Evolutionary conservation across 2,113 vertebrate species (phyloP).

Genomic region (Narcine bancroftii): DNA sequence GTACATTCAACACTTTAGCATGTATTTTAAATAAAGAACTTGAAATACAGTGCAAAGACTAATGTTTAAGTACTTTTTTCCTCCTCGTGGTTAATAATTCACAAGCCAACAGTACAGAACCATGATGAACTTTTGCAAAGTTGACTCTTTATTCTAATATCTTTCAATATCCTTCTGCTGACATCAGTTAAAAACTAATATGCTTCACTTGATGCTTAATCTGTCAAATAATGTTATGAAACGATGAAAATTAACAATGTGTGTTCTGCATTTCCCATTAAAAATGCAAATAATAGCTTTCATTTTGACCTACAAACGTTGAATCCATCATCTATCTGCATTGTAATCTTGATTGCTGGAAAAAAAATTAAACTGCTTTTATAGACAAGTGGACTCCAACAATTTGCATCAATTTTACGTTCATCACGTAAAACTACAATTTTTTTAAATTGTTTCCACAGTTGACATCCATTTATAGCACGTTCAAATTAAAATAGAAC

Average conservation of each 20-base stretch:
- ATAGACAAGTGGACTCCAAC: neutral
- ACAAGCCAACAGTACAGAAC: neutral
- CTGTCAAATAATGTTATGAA: neutral
- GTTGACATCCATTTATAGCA: constrained; percentile 15
- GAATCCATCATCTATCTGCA: neutral
- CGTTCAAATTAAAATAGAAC: neutral
- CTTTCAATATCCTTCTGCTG: neutral
- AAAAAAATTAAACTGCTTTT: neutral
- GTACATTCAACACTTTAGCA: neutral
- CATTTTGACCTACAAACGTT: neutral
- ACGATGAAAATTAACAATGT: constrained; percentile 11
- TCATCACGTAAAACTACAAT: neutral
- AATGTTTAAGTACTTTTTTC: neutral
- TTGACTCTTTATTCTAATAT: constrained; percentile 16
- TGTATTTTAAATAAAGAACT: neutral
- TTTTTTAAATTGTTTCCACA: constrained; percentile 17
- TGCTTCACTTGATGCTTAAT: neutral
- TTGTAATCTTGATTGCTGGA: neutral
- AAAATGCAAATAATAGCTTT: neutral
- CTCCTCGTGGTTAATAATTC: neutral
- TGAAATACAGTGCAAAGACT: neutral
- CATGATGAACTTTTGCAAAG: neutral
- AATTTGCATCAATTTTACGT: neutral
- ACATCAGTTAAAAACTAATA: constrained; percentile 7
- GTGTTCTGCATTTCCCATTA: constrained; percentile 12